These are phyloP conservation scores for Ceratina japonica DNA, from an alignment of 1,140 invertebrate species.

Conservation along the genomic window DNA sequence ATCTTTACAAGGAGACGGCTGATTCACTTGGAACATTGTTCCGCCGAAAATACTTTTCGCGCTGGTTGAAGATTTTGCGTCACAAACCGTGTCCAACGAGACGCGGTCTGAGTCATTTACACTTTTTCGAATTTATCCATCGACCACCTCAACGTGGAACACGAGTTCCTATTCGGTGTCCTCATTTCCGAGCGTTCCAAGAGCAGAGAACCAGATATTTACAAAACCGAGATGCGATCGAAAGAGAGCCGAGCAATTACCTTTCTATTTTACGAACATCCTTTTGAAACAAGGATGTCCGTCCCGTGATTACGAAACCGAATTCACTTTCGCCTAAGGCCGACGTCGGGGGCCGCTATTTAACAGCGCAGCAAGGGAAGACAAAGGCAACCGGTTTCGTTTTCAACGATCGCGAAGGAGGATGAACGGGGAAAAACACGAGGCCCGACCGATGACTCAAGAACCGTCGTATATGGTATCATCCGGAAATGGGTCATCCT, in stretches of 20 bases:
- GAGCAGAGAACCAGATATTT: too few relatives aligned
- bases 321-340: conserved; percentile 27
- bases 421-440: not conserved
- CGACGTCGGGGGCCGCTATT: not conserved
- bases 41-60: not conserved
- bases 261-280: not conserved
- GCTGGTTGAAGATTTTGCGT: not conserved
- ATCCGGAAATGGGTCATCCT: conserved; percentile 40
- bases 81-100: not conserved
- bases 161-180: too few relatives aligned
- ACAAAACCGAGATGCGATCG: not conserved
- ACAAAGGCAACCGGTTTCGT: conserved; percentile 43
- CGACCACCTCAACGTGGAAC: too few relatives aligned
- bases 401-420: conserved; percentile 15
- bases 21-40: not conserved
- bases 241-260: not conserved
- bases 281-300: not conserved
- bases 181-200: too few relatives aligned
- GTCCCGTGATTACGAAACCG: not conserved
- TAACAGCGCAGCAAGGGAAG: not conserved
- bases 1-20: not conserved
- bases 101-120: not conserved
- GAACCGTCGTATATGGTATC: conserved; percentile 33
- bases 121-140: not conserved
- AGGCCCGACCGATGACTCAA: not conserved